These are phyloP conservation scores for Monochamus saltuarius DNA, from an alignment of 1,140 invertebrate genomes.

Conservation along the genomic window DNA sequence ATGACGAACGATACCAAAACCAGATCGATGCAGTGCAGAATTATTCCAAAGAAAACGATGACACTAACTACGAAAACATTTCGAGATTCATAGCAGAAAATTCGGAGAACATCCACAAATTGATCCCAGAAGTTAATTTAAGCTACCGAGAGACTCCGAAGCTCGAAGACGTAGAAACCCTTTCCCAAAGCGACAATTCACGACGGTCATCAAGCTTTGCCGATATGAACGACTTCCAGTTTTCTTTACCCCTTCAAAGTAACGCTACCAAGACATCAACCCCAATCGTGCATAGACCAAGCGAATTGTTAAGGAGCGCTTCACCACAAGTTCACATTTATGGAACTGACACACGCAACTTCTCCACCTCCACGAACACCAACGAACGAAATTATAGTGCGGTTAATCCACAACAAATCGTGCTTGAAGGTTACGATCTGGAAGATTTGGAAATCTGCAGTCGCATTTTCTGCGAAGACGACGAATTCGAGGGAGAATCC, in stretches of 20 bases:
- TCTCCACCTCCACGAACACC: background rate
- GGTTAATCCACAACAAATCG: slow-evolving; percentile 5
- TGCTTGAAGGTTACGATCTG: slow-evolving; percentile 5
- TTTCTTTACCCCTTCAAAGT: slow-evolving; percentile 11
- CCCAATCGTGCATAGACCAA: background rate
- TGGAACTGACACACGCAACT: background rate
- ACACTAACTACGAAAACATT: too few species aligned
- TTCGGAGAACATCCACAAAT: background rate
- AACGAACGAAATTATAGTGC: background rate
- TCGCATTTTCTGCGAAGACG: too few species aligned
- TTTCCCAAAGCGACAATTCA: background rate
- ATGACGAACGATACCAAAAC: too few species aligned
- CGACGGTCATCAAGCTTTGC: too few species aligned
- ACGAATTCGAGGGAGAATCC: too few species aligned
- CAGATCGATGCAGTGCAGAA: too few species aligned
- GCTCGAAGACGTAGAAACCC: too few species aligned
- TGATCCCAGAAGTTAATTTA: slow-evolving; percentile 22
- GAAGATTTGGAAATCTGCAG: slow-evolving; percentile 10
- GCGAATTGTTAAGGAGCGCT: too few species aligned
- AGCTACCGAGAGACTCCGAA: background rate
- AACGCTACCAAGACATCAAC: slow-evolving; percentile 19
- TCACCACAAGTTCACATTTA: too few species aligned
- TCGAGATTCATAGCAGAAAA: background rate
- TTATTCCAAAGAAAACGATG: too few species aligned
- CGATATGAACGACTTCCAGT: too few species aligned